Base-by-base conservation (phyloP, 2,888 invertebrate genomes). In the Aphidius colemani region DNA sequence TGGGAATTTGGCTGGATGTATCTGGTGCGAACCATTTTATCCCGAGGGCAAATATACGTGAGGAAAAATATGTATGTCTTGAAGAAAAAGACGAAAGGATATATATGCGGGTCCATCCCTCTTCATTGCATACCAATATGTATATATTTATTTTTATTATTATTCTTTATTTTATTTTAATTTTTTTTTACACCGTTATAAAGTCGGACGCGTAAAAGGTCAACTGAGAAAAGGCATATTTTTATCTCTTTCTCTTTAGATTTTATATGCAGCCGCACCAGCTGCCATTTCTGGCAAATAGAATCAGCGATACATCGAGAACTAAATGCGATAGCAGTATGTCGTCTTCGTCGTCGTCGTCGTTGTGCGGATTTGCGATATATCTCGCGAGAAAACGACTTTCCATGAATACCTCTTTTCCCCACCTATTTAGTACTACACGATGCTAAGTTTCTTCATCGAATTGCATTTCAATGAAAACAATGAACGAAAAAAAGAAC, bases 181-280 rank as follows among this genome's bases (percentile, higher is more conserved):
- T 56, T 48, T 51, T 45, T 58, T 13, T 61, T 48, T 61, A 61
- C 63, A 68, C 63, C 64, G 64, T 60, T 61, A 65, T 65, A 65
- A 65, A 65, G 61, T 65, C 66, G 67, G 67, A 66, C 69, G 61
- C 66, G 69, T 64, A 62, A 69, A 69, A 69, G 69, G 69, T 69
- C 67, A 69, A 57, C 58, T 53, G 65, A 65, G 61, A 48, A 65
- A 65, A 65, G 65, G 65, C 65, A 61, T 65, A 57, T 43, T 53
- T 46, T 45, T 57, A 39, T 48, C 48, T 48, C 11, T 48, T 40
- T 39, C 41, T 45, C 61, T 39, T 53, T 59, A 43, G 41, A 49
- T 49, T 59, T 43, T 49, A 63, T 60, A 60, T 48, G 53, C 58
- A 57, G 48, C 69, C 67, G 71, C 69, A 65, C 56, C 53, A 68